phyloP scores from a whole-genome alignment of 1,140 invertebrate genomes.

The Drosophila paulistorum region DNA sequence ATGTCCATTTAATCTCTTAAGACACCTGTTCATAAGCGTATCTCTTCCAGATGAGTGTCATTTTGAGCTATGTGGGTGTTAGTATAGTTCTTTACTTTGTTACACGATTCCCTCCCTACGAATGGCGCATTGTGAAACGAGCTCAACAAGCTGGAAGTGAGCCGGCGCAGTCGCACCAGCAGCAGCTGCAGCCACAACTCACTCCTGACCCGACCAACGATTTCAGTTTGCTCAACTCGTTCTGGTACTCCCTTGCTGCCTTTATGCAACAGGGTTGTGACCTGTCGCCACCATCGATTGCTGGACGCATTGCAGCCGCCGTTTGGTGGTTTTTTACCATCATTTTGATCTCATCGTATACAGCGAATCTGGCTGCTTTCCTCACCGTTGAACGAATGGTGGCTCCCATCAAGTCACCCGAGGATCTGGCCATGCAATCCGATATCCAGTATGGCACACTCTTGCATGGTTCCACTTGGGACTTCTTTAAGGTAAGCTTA shows the following conservation, averaged over 20 bases:
- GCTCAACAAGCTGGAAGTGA: conserved; percentile 54
- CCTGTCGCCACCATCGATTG: conserved; percentile 93
- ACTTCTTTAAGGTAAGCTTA: conserved; percentile 93
- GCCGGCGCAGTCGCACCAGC: conserved; percentile 28
- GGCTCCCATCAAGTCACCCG: conserved; percentile 96
- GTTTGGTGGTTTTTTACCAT: conserved; percentile 99
- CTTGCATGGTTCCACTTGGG: conserved; percentile 93
- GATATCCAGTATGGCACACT: conserved; percentile 97
- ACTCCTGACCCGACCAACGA: conserved; percentile 87
- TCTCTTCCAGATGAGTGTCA: conserved; percentile 89
- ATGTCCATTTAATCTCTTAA: neutral
- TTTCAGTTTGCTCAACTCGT: conserved; percentile 97
- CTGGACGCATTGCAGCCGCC: conserved; percentile 95
- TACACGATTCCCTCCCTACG: conserved; percentile 97
- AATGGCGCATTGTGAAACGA: conserved; percentile 90
- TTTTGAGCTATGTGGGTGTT: conserved; percentile 98
- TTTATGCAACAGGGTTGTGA: conserved; percentile 99
- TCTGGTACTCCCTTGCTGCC: conserved; percentile 98
- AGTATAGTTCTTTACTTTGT: conserved; percentile 97
- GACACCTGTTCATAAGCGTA: neutral
- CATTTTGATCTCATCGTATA: conserved; percentile 99
- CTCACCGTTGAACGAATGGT: conserved; percentile 98
- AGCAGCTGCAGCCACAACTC: conserved; percentile 34
- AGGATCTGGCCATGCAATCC: conserved; percentile 96
- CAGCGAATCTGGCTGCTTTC: conserved; percentile 98